These are phyloP conservation scores for Ischnura elegans DNA, from an alignment of 2,888 invertebrate species.

Conservation along the genomic window DNA sequence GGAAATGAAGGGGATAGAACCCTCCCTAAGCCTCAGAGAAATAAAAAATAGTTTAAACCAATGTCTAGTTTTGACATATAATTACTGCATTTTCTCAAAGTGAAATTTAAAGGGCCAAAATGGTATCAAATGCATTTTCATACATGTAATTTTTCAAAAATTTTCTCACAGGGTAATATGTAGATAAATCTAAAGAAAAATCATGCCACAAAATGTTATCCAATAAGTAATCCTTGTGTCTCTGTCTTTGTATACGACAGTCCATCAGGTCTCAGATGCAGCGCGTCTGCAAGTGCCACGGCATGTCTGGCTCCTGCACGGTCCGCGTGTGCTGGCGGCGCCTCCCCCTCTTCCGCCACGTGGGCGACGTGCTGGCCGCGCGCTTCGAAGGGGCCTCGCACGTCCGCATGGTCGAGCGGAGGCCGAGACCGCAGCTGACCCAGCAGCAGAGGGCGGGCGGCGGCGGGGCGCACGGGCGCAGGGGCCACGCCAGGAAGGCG, in stretches of 20 bases:
- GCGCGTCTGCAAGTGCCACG: slow-evolving; percentile 95
- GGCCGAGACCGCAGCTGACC: slow-evolving; percentile 69
- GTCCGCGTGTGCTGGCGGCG: slow-evolving; percentile 94
- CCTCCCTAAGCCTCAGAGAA: too few species aligned
- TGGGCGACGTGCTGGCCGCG: slow-evolving; percentile 88
- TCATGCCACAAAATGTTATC: too few species aligned
- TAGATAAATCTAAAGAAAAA: too few species aligned
- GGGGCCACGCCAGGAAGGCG: neutral
- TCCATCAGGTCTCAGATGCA: slow-evolving; percentile 89
- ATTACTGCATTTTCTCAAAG: too few species aligned
- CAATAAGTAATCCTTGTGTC: too few species aligned
- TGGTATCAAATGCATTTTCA: too few species aligned
- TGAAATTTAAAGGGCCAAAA: too few species aligned
- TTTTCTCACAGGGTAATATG: too few species aligned
- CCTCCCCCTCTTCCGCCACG: slow-evolving; percentile 86
- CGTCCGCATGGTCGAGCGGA: slow-evolving; percentile 85
- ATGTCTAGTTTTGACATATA: too few species aligned
- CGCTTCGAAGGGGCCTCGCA: slow-evolving; percentile 93
- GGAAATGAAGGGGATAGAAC: too few species aligned
- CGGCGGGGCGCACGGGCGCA: neutral
- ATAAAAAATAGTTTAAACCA: too few species aligned
- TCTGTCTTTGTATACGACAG: slow-evolving; percentile 76
- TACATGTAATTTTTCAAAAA: too few species aligned
- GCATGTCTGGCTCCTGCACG: slow-evolving; percentile 95
- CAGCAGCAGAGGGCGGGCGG: neutral